Conservation (phyloP, 2,888 invertebrate genomes). For the Parnassius apollo region DNA sequence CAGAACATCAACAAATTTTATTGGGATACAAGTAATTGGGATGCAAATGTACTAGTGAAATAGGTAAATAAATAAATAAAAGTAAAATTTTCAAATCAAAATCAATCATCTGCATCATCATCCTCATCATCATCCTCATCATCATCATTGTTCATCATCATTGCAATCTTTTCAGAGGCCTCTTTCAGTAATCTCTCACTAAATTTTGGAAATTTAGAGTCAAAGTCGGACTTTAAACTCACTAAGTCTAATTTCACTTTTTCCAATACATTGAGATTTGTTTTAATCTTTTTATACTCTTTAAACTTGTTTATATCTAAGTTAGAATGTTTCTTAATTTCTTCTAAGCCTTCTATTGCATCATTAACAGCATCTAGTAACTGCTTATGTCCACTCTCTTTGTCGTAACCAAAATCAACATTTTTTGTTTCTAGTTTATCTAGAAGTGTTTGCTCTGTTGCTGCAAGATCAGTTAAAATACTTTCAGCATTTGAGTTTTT, state of each 20-base stretch:
- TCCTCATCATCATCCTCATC: too few species aligned
- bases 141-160: slow-evolving; percentile 49
- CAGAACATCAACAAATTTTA: too few species aligned
- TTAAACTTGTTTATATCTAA: slow-evolving; percentile 55
- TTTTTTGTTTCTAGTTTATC: slow-evolving; percentile 61
- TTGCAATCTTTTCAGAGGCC: slow-evolving; percentile 55
- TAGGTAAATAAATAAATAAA: too few species aligned
- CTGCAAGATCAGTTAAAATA: slow-evolving; percentile 42
- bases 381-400: slow-evolving; percentile 59
- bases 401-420: slow-evolving; percentile 64
- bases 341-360: slow-evolving; percentile 60
- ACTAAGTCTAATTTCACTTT: slow-evolving; percentile 55
- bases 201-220: slow-evolving; percentile 58
- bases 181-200: slow-evolving; percentile 61
- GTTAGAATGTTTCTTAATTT: slow-evolving; percentile 64
- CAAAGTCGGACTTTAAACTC: slow-evolving; percentile 54
- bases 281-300: slow-evolving; percentile 50
- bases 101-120: background rate
- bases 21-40: too few species aligned
- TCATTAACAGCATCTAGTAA: slow-evolving; percentile 66
- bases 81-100: too few species aligned
- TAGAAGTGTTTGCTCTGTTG: slow-evolving; percentile 49
- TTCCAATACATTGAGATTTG: slow-evolving; percentile 45
- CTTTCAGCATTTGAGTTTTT: slow-evolving; percentile 46
- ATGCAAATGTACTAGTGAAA: too few species aligned